A percentile compares a stretch with the other conserved stretches of the same genome.
These are phyloP conservation scores for Penelope pileata DNA, from an alignment of 2,113 vertebrate species.

Conservation along the genomic window DNA sequence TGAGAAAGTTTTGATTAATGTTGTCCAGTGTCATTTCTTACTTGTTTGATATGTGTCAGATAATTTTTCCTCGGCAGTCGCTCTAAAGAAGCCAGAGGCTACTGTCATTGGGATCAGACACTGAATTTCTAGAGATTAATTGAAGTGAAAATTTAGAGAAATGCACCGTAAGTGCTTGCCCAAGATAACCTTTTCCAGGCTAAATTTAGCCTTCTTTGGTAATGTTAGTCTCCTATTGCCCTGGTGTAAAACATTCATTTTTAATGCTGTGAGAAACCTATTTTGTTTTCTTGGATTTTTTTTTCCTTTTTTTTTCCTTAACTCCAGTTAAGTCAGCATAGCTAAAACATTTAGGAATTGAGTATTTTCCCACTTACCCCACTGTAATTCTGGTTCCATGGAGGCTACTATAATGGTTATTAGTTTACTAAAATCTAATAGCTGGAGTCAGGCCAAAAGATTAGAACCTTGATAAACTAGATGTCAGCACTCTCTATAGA, in stretches of 20 bases:
- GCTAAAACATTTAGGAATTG: not conserved
- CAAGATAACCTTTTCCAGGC: slow-evolving; percentile 76
- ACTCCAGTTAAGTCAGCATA: not conserved
- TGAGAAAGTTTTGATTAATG: slow-evolving; percentile 99
- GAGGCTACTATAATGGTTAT: not conserved
- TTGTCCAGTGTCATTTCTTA: slow-evolving; percentile 89
- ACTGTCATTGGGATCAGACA: slow-evolving; percentile 90
- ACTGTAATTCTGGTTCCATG: not conserved
- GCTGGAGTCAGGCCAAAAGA: not conserved
- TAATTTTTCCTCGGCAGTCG: slow-evolving; percentile 83
- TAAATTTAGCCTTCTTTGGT: slow-evolving; percentile 79
- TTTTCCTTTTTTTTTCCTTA: not conserved
- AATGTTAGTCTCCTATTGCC: slow-evolving; percentile 75
- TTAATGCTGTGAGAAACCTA: slow-evolving; percentile 70
- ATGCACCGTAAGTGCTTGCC: slow-evolving; percentile 74
- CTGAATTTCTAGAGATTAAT: slow-evolving; percentile 92
- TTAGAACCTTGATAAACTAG: not conserved
- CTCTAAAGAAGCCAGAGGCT: slow-evolving; percentile 91
- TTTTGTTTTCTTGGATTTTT: not conserved
- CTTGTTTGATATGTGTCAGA: slow-evolving; percentile 98
- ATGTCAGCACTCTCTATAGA: not conserved
- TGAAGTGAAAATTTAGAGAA: slow-evolving; percentile 88
- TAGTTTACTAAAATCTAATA: not conserved
- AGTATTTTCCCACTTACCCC: not conserved
- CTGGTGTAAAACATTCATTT: slow-evolving; percentile 73